Evolutionary conservation across 1,140 invertebrate species (phyloP), one percentile per base, ranked within the genome.

Genomic region (Lutraria rhynchaena): DNA sequence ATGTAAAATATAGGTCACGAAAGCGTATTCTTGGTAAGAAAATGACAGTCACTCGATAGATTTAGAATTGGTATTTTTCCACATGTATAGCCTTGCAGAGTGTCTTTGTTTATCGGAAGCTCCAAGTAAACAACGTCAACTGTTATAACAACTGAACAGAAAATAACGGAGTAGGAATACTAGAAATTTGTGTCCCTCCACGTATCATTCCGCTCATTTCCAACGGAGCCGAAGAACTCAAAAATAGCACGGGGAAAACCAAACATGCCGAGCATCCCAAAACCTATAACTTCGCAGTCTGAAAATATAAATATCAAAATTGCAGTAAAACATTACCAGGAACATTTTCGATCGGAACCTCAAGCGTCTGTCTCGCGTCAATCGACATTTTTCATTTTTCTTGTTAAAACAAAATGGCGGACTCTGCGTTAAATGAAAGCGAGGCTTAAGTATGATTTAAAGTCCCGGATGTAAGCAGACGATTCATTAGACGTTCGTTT

Each of bases 361-460:
- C 87, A n/a, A 82, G 85, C 31, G 86, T 75, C 41, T 85, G 35
- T 67, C 82, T 82, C 27, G 82, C 83, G 58, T 90, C 87, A 70
- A 89, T 82, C 83, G 88, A 89, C 88, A 89, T 89, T 81, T 89
- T 90, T 87, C 84, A 71, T 63, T 83, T 85, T 77, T 15, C 83
- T 83, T 75, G 81, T 84, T 87, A 89, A 86, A 84, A 82, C 87
- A 89, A 90, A 67, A 90, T 90, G 89, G 89, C 88, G 88, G 85
- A 70, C 51, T 3, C 70, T 85, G 75, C 41, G 71, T 53, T 41
- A 27, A 9, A 44, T 74, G 76, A 83, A 49, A 85, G 49, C 84
- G 84, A 85, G 84, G 84, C 82, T 83, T 22, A 51, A 19, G 37
- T n/a, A 41, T 2, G 29, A 24, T 46, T 33, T 44, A 82, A 29